phyloP scores from a whole-genome alignment of 2,113 vertebrate genomes.

The Xiphophorus couchianus region DNA sequence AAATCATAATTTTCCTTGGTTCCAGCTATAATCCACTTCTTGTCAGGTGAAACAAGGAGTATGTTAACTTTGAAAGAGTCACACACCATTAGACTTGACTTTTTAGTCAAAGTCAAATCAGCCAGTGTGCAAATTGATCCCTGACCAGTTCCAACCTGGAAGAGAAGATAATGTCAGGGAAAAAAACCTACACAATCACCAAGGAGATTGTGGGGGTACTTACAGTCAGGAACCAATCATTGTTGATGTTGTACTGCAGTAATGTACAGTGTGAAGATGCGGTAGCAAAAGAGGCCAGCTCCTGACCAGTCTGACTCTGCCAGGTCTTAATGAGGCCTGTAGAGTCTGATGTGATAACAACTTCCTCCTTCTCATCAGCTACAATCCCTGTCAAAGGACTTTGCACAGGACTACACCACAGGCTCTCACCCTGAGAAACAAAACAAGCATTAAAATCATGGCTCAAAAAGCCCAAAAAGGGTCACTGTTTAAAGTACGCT shows the following conservation, averaged over 20 bases:
- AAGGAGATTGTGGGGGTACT: slow-evolving; percentile 25
- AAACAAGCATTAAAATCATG: background rate
- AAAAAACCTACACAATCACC: background rate
- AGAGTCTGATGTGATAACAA: slow-evolving; percentile 72
- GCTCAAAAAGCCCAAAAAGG: too few species aligned
- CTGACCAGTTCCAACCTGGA: slow-evolving; percentile 69
- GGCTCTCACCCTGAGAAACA: slow-evolving; percentile 66
- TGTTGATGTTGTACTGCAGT: slow-evolving; percentile 57
- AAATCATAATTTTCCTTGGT: slow-evolving; percentile 51
- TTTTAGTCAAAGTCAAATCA: slow-evolving; percentile 61
- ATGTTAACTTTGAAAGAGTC: slow-evolving; percentile 58
- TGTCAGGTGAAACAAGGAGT: slow-evolving; percentile 76
- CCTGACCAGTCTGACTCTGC: slow-evolving; percentile 69
- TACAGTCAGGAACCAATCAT: slow-evolving; percentile 72
- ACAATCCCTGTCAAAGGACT: slow-evolving; percentile 70
- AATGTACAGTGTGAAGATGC: slow-evolving; percentile 50
- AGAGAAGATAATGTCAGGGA: background rate
- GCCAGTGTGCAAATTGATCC: slow-evolving; percentile 67
- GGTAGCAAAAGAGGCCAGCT: slow-evolving; percentile 66
- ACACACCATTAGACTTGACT: slow-evolving; percentile 59
- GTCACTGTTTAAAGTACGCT: background rate
- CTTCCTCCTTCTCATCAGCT: slow-evolving; percentile 53
- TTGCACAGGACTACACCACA: slow-evolving; percentile 78
- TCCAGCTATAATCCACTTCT: slow-evolving; percentile 67
- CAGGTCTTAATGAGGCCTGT: slow-evolving; percentile 70